phyloP scores from a whole-genome alignment of 2,797 vertebrate species.

The Tamandua tetradactyla region DNA sequence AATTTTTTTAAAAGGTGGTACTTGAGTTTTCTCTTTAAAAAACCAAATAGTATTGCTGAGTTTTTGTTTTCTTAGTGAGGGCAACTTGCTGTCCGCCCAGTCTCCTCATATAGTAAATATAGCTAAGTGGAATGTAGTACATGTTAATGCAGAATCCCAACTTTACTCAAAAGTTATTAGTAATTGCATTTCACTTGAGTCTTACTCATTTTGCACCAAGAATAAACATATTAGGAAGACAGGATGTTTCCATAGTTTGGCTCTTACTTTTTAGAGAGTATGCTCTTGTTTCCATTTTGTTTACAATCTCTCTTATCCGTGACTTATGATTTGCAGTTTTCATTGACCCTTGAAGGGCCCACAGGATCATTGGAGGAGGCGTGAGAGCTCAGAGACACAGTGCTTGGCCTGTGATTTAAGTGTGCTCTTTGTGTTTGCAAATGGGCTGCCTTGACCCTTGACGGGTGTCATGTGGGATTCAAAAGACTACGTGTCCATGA shows the following conservation, averaged over 20 bases:
- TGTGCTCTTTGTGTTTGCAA: background rate
- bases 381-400: background rate
- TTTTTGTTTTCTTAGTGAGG: background rate
- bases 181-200: background rate
- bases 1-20: background rate
- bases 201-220: background rate
- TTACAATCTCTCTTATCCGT: background rate
- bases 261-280: background rate
- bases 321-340: background rate
- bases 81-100: background rate
- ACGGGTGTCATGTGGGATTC: rapidly evolving
- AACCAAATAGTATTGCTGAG: background rate
- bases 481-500: background rate
- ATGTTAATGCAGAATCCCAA: background rate
- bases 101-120: background rate
- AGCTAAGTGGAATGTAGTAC: background rate
- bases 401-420: rapidly evolving
- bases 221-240: background rate
- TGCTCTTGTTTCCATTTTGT: rapidly evolving
- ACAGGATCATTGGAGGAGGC: rapidly evolving
- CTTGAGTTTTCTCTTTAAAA: background rate
- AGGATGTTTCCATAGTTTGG: background rate
- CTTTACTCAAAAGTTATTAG: background rate
- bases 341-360: rapidly evolving
- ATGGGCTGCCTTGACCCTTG: rapidly evolving